Conservation (phyloP, 1,140 invertebrate genomes). For the Eubasilissa regina region DNA sequence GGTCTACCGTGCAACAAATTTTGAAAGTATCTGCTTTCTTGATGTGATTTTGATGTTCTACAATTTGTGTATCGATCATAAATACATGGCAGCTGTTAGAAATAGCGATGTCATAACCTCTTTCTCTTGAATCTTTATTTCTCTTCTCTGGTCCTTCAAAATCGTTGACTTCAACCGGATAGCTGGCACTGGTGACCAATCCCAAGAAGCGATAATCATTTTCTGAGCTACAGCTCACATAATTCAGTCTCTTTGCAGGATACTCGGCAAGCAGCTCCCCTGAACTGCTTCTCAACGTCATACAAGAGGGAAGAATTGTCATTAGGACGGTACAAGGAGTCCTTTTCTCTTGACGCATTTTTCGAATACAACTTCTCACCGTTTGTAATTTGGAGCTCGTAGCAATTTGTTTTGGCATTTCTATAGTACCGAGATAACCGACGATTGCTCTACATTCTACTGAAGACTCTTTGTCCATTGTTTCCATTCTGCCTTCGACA, state of each 20-base stretch:
- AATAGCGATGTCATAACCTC: slow-evolving; percentile 70
- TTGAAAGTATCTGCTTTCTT: slow-evolving; percentile 84
- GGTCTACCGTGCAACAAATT: slow-evolving; percentile 83
- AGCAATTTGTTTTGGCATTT: slow-evolving; percentile 91
- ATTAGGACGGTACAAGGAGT: slow-evolving; percentile 90
- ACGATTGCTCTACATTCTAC: slow-evolving; percentile 89
- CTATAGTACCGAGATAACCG: slow-evolving; percentile 95
- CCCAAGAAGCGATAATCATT: slow-evolving; percentile 94
- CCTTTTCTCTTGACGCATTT: slow-evolving; percentile 90
- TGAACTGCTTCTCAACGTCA: slow-evolving; percentile 81
- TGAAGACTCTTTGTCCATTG: slow-evolving; percentile 60
- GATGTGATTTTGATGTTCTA: slow-evolving; percentile 86
- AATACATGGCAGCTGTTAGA: slow-evolving; percentile 97
- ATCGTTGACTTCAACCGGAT: slow-evolving; percentile 62
- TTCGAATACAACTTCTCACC: slow-evolving; percentile 86
- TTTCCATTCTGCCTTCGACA: slow-evolving; percentile 48
- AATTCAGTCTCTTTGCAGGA: slow-evolving; percentile 88
- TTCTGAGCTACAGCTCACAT: slow-evolving; percentile 91
- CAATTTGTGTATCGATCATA: slow-evolving; percentile 89
- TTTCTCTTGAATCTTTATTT: slow-evolving; percentile 60
- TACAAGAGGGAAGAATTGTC: slow-evolving; percentile 84
- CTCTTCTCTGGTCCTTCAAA: slow-evolving; percentile 48
- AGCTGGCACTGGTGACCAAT: slow-evolving; percentile 86
- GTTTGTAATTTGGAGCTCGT: slow-evolving; percentile 82
- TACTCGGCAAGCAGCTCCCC: slow-evolving; percentile 84